Percentiles rank a stretch among this genome's conserved stretches.
Conservation (phyloP, 2,797 vertebrate species). For the Cetoscarus ocellatus region DNA sequence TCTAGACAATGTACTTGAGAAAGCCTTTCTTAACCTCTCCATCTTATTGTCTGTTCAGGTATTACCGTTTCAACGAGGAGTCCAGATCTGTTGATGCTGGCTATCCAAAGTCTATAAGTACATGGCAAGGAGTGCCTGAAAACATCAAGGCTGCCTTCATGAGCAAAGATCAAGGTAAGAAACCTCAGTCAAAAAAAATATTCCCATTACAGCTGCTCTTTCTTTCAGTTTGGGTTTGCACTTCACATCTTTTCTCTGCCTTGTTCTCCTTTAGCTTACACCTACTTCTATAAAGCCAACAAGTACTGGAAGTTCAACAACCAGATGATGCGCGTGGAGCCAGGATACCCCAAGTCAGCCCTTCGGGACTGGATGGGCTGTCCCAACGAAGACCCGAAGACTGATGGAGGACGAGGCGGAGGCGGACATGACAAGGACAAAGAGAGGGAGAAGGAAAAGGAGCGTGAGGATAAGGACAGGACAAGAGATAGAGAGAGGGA, state of each 20-base stretch:
- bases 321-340: constrained; percentile 91
- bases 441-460: constrained; percentile 58
- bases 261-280: constrained; percentile 82
- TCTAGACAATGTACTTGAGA: neutral
- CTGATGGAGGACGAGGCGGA: constrained; percentile 74
- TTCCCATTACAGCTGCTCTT: neutral
- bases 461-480: constrained; percentile 64
- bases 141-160: constrained; percentile 90
- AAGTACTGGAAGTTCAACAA: constrained; percentile 96
- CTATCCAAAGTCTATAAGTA: constrained; percentile 89
- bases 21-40: neutral
- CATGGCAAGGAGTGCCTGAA: constrained; percentile 93
- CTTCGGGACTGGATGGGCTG: constrained; percentile 93
- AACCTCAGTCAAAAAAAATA: neutral
- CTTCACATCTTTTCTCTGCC: constrained; percentile 12
- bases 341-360: constrained; percentile 92
- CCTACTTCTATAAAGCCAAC: constrained; percentile 95
- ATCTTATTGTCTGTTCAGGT: constrained; percentile 75
- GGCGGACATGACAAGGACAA: constrained; percentile 75
- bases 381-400: constrained; percentile 85
- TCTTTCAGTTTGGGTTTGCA: neutral
- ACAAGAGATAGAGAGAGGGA: constrained; percentile 42
- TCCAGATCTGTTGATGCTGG: constrained; percentile 84
- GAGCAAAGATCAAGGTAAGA: constrained; percentile 91
- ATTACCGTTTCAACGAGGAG: constrained; percentile 92